Evolutionary conservation across 2,888 invertebrate genomes (phyloP), one percentile per base, ranked within the genome.

Genomic region (Amiota communis): DNA sequence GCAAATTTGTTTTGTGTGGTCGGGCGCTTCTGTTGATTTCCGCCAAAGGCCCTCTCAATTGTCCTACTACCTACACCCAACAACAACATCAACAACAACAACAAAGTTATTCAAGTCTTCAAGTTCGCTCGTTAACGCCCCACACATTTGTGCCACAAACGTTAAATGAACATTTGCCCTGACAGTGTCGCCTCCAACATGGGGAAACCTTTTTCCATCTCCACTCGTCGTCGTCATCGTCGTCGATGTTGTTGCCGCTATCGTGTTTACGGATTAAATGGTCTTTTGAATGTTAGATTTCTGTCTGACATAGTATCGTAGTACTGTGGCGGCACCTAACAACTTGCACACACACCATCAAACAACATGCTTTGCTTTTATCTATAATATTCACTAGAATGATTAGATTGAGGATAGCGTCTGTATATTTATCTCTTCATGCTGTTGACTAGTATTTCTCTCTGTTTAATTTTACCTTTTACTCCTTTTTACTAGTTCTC

Each of bases 271-370:
- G 67, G 67, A 68, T 68, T 68, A 68, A 68, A 68, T 68, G 67
- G 67, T 68, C 67, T 68, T 68, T 68, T 53, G 51, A 53, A 68
- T 68, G 67, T 68, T 53, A 68, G 67, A 23, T 23, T 68, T 59
- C 59, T 68, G 67, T 68, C 65, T 65, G 65, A 49, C 65, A 65
- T 65, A 13, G 48, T 65, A 48, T 48, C 1, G 63, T 36, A 36
- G 6, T 6, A 36, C 36, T 53, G 53, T 13, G 59, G 59, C 59
- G 20, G 20, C 67, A 68, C 23, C 67, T 68, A 20, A 51, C 51
- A 23, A 17, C 65, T n/a, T 17, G 12, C 48, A 23, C 36, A 48
- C 20, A 17, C 65, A 59, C 20, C 11, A 15, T 57, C 10, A 23
- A 23, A 3, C 23, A 23, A 23, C 23, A 23, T 59, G 59, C 59